A percentile compares a stretch with the other conserved stretches of the same genome.
These are phyloP conservation scores for Orthosia gracilis DNA, from an alignment of 2,888 invertebrate species.

Conservation along the genomic window DNA sequence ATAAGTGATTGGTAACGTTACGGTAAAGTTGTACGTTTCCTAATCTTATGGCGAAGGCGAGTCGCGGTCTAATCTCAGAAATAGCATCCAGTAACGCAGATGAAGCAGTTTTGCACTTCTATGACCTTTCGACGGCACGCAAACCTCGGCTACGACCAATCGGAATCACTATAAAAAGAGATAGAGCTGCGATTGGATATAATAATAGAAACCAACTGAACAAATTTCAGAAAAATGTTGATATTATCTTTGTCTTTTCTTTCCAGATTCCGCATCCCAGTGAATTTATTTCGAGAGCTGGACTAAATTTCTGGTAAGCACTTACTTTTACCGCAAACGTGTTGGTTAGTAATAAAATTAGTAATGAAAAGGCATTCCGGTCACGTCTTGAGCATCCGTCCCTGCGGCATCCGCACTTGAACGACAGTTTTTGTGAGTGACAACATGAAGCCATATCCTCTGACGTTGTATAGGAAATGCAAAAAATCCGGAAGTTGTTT, in stretches of 20 bases:
- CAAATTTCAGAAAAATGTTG: constrained; percentile 28
- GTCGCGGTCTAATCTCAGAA: constrained; percentile 57
- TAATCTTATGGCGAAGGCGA: constrained; percentile 41
- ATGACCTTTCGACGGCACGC: constrained; percentile 71
- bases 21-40: constrained; percentile 33
- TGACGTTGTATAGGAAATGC: constrained; percentile 35
- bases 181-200: constrained; percentile 26
- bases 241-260: constrained; percentile 46
- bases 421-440: constrained; percentile 56
- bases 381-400: constrained; percentile 76
- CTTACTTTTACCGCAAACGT: constrained; percentile 49
- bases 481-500: constrained; percentile 59
- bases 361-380: constrained; percentile 64
- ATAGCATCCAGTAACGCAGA: constrained; percentile 52
- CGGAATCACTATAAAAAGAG: constrained; percentile 53
- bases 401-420: constrained; percentile 61
- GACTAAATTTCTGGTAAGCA: constrained; percentile 75
- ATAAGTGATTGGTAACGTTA: constrained; percentile 25
- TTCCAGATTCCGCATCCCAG: constrained; percentile 73
- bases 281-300: constrained; percentile 69
- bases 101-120: constrained; percentile 60
- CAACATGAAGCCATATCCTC: constrained; percentile 60
- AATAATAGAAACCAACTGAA: constrained; percentile 33
- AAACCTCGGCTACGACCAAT: constrained; percentile 44
- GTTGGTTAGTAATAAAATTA: constrained; percentile 55